A percentile compares a stretch with the other conserved stretches of the same genome.
phyloP scores from a whole-genome alignment of 2,113 vertebrate genomes.

The Lophius piscatorius region DNA sequence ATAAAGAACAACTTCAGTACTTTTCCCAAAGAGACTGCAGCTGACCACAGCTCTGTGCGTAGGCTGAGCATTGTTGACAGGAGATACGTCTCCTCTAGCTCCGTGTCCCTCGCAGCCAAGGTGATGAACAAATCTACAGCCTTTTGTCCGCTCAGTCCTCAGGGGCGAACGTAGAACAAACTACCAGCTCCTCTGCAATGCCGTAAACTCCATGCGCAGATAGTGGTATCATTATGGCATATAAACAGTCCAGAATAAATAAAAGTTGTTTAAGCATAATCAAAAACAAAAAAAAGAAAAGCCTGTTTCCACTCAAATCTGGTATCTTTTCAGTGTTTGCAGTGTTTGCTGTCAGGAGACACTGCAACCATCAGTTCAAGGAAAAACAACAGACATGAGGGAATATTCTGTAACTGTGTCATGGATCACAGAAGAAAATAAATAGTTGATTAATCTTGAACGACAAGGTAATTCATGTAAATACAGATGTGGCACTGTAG shows the following conservation, averaged over 20 bases:
- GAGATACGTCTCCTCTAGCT: conserved; percentile 70
- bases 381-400: conserved; percentile 11
- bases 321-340: conserved; percentile 3
- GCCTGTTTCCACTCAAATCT: not conserved
- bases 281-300: conserved; percentile 5
- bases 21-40: conserved; percentile 72
- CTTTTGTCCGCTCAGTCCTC: conserved; percentile 65
- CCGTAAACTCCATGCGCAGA: conserved; percentile 40
- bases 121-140: conserved; percentile 63
- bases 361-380: conserved; percentile 44
- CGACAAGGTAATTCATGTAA: conserved; percentile 13
- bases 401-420: conserved; percentile 19
- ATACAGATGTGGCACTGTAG: conserved; percentile 5
- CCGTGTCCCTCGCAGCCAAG: conserved; percentile 62
- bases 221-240: conserved; percentile 15
- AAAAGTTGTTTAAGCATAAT: conserved; percentile 12
- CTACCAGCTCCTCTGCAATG: conserved; percentile 36
- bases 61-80: conserved; percentile 71
- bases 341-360: not conserved
- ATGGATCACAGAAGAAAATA: conserved; percentile 18
- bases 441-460: conserved; percentile 17
- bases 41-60: conserved; percentile 69
- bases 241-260: conserved; percentile 43
- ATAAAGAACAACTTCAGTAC: conserved; percentile 71
- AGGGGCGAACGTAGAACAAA: conserved; percentile 49